Conservation (phyloP, 2,888 invertebrate species). For the Andrena chrysosceles region DNA sequence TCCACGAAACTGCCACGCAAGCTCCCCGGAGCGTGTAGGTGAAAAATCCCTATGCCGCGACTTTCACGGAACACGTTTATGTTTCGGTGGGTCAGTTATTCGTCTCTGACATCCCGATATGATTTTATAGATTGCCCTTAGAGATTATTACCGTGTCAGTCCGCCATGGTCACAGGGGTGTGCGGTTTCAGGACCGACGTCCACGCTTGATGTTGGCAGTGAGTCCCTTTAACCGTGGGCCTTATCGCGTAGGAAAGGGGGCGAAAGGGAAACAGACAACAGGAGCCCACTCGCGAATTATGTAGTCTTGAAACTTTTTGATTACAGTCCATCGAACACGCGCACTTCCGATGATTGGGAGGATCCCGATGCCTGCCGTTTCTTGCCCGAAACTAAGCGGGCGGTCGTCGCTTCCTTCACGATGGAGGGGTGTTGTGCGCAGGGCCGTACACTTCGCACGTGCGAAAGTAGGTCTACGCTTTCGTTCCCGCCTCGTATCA, state of each 20-base stretch:
- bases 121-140: conserved; percentile 28
- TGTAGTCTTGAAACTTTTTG: conserved; percentile 61
- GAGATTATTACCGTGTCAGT: conserved; percentile 55
- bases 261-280: conserved; percentile 24
- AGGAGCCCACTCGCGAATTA: conserved; percentile 60
- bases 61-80: conserved; percentile 30
- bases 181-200: conserved; percentile 54
- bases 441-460: conserved; percentile 73
- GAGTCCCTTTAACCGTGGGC: conserved; percentile 68
- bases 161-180: conserved; percentile 72
- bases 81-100: conserved; percentile 31
- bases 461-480: conserved; percentile 16
- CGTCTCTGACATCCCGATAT: conserved; percentile 30
- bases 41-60: conserved; percentile 50
- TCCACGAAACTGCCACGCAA: conserved; percentile 60
- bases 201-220: conserved; percentile 61
- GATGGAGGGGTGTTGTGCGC: conserved; percentile 75
- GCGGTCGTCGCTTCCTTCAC: conserved; percentile 76
- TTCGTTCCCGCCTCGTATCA: conserved; percentile 1
- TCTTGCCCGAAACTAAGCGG: conserved; percentile 80
- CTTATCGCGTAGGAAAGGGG: conserved; percentile 48
- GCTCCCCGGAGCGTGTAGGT: conserved; percentile 37
- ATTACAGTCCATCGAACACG: conserved; percentile 44
- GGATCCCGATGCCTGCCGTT: conserved; percentile 77
- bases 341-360: conserved; percentile 61